Percentiles rank a stretch among this genome's conserved stretches.
These are phyloP conservation scores for Stigmatopora argus DNA, from an alignment of 2,113 vertebrate genomes.

Conservation along the genomic window DNA sequence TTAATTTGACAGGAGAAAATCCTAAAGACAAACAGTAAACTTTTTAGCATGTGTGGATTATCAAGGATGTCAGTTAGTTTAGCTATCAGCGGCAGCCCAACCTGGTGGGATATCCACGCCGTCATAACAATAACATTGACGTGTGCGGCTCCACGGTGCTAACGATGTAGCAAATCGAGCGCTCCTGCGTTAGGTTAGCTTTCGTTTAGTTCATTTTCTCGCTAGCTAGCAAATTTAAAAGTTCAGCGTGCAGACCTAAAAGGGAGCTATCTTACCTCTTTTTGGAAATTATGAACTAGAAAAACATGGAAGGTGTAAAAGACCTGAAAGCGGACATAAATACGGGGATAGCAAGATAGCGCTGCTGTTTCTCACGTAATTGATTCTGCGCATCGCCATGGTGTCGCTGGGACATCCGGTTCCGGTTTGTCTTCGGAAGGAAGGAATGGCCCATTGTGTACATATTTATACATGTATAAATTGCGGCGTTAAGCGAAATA, in stretches of 20 bases:
- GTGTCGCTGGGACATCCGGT: constrained; percentile 42
- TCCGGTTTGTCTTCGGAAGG: constrained; percentile 34
- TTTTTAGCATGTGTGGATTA: too few species aligned
- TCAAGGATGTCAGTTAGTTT: neutral
- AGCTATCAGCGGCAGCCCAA: neutral
- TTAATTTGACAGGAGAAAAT: too few species aligned
- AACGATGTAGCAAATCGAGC: neutral
- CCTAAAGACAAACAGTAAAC: too few species aligned
- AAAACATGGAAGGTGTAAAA: neutral
- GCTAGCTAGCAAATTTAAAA: constrained; percentile 1
- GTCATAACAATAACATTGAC: fast-evolving
- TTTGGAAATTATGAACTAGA: neutral
- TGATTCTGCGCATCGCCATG: constrained; percentile 33
- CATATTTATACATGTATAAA: constrained; percentile 25
- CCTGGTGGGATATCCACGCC: neutral
- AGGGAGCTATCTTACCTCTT: constrained; percentile 42
- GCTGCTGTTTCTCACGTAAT: constrained; percentile 41
- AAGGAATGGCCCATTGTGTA: constrained; percentile 9
- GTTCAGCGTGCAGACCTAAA: too few species aligned
- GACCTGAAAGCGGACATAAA: neutral
- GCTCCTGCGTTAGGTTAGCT: neutral
- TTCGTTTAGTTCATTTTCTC: constrained; percentile 12
- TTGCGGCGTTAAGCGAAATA: too few species aligned
- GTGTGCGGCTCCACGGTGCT: fast-evolving
- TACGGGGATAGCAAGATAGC: neutral